Base-by-base conservation (phyloP, 2,113 vertebrate species). In the Argyrosomus japonicus region DNA sequence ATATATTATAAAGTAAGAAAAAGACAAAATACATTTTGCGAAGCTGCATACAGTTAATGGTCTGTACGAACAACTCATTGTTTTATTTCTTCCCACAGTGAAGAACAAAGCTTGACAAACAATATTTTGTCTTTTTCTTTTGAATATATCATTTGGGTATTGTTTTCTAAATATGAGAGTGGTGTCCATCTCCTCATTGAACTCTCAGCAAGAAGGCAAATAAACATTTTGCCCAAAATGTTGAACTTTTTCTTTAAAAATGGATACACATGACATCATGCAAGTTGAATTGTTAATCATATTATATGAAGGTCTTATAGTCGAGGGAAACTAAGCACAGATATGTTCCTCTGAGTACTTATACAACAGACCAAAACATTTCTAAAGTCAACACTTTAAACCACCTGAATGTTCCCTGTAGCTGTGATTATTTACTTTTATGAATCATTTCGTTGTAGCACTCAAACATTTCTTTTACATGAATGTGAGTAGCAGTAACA, bases 151-250 rank as follows among this genome's bases (percentile, higher is more conserved):
- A 9, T 40, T 40, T 40, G 8, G 36, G 7, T 40, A 40, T 40
- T 40, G 36, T 40, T 40, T 40, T 40, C 36, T 9, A 40, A 8
- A 61, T 21, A 21, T 13, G 3, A 53, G 23, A 21, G 23, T 54
- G 25, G 25, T 23, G 17, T 58, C 27, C 10, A 36, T 64, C 25
- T 32, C 51, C 23, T 79, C 21, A 63, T 50, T 64, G 27, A 68
- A 68, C 29, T 75, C 57, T 58, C 27, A 65, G 62, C 15, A 77
- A 69, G 45, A 68, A 65, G n/a, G 5, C 19, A 60, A 47, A 50
- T 15, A 23, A 27, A 6, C 2, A 5, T 27, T 23, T 45, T 27
- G 27, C 1, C 21, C 17, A 50, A 58, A 82, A 50, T 60, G 14
- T 40, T 19, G 1, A 73, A 56, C 11, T 36, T 25, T 43, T 29